These are phyloP conservation scores for Ectropis grisescens DNA, from an alignment of 1,140 invertebrate genomes.

Conservation along the genomic window DNA sequence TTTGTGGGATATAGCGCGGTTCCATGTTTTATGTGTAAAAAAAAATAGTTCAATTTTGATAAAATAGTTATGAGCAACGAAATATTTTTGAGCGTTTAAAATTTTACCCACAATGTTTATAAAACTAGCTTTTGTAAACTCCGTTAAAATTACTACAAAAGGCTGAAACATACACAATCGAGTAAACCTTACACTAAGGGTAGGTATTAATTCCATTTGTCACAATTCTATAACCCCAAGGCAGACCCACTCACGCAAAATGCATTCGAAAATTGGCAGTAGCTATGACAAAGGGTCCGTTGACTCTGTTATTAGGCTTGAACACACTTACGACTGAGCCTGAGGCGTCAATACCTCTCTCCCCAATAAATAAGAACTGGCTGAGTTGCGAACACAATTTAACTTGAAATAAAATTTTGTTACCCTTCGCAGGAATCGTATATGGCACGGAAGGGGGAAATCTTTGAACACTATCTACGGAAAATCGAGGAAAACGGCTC, in stretches of 20 bases:
- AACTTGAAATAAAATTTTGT: conserved; percentile 64
- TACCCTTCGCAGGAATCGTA: conserved; percentile 46
- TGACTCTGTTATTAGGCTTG: conserved; percentile 37
- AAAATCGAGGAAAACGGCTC: conserved; percentile 30
- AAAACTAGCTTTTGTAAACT: too few species aligned
- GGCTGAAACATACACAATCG: too few species aligned
- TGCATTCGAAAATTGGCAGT: conserved; percentile 29
- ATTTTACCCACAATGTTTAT: too few species aligned
- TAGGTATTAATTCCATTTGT: too few species aligned
- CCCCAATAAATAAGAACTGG: conserved; percentile 52
- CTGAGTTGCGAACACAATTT: conserved; percentile 56
- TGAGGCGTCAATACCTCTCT: conserved; percentile 21
- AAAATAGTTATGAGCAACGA: too few species aligned
- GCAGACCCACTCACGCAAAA: conserved; percentile 13
- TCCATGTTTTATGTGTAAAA: too few species aligned
- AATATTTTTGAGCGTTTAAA: too few species aligned
- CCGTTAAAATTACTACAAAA: too few species aligned
- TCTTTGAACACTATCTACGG: conserved; percentile 35
- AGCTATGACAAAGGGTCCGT: conserved; percentile 25
- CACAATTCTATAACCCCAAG: too few species aligned
- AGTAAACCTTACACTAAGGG: too few species aligned
- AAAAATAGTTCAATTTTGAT: too few species aligned
- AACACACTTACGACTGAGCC: conserved; percentile 14
- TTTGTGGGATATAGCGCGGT: too few species aligned
- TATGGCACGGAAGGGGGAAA: conserved; percentile 44